Conservation (phyloP, 1,140 invertebrate species). For the Leptinotarsa undecemlineata region DNA sequence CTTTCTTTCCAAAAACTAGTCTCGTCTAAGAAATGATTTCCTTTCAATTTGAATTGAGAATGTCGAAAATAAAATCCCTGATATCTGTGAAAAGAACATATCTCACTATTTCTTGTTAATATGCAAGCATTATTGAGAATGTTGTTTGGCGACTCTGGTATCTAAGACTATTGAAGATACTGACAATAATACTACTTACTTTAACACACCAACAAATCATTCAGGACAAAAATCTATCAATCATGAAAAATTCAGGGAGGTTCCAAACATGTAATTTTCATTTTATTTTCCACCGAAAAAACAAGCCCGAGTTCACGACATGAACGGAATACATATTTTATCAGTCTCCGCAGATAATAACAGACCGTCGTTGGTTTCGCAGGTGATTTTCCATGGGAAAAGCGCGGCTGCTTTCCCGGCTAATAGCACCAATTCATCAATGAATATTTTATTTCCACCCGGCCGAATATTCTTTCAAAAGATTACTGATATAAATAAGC, state of each 20-base stretch:
- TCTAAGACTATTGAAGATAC: too few relatives aligned
- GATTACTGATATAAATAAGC: constrained; percentile 28
- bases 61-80: too few relatives aligned
- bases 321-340: constrained; percentile 37
- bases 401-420: constrained; percentile 30
- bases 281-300: constrained; percentile 9
- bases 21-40: too few relatives aligned
- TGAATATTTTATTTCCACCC: constrained; percentile 39
- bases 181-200: too few relatives aligned
- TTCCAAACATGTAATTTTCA: constrained; percentile 13
- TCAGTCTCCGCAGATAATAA: constrained; percentile 36
- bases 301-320: constrained; percentile 20
- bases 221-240: neutral
- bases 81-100: too few relatives aligned
- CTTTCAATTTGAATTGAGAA: too few relatives aligned
- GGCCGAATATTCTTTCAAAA: constrained; percentile 22
- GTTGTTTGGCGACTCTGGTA: too few relatives aligned
- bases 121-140: too few relatives aligned
- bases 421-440: constrained; percentile 41
- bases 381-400: constrained; percentile 43
- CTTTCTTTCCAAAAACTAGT: too few relatives aligned
- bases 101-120: too few relatives aligned
- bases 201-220: too few relatives aligned
- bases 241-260: neutral
- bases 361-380: constrained; percentile 28